Evolutionary conservation across 1,140 invertebrate genomes (phyloP).

Genomic region (Heterodera schachtii): DNA sequence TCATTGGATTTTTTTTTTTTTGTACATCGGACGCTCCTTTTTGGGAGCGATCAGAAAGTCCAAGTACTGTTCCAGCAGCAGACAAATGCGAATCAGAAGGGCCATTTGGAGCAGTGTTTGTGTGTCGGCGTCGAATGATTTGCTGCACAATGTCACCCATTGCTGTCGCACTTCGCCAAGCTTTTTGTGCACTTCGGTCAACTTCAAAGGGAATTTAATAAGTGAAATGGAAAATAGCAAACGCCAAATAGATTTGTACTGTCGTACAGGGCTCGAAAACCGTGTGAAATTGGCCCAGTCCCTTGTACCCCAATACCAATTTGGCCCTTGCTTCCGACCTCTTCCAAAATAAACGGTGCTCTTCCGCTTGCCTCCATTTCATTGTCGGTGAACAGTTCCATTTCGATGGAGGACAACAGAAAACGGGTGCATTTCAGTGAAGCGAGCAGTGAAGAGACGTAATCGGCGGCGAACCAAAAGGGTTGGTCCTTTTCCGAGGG

Average conservation of each 20-base stretch:
- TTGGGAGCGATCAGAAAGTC: background rate
- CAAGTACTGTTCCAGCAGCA: slow-evolving; percentile 26
- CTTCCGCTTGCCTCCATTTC: background rate
- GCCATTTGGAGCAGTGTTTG: slow-evolving; percentile 32
- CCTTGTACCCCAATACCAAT: too few relatives aligned
- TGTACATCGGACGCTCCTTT: slow-evolving; percentile 16
- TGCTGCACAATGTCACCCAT: slow-evolving; percentile 24
- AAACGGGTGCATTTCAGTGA: slow-evolving; percentile 14
- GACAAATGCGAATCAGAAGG: slow-evolving; percentile 26
- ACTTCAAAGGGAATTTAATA: slow-evolving; percentile 6
- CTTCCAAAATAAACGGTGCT: background rate
- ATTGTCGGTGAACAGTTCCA: background rate
- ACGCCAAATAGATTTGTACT: background rate
- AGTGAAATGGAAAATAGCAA: background rate
- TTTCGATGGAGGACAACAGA: slow-evolving; percentile 23
- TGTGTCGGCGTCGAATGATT: slow-evolving; percentile 34
- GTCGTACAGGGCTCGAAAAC: too few relatives aligned
- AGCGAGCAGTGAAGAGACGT: slow-evolving; percentile 12
- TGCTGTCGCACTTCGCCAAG: slow-evolving; percentile 25
- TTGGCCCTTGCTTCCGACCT: background rate
- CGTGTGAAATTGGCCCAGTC: too few relatives aligned
- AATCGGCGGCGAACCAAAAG: slow-evolving; percentile 23
- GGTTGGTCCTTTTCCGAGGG: slow-evolving; percentile 25
- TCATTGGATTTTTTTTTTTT: background rate
- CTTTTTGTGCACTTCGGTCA: slow-evolving; percentile 6